Base-by-base conservation (phyloP, 2,888 invertebrate species). In the Mechanitis messenoides region DNA sequence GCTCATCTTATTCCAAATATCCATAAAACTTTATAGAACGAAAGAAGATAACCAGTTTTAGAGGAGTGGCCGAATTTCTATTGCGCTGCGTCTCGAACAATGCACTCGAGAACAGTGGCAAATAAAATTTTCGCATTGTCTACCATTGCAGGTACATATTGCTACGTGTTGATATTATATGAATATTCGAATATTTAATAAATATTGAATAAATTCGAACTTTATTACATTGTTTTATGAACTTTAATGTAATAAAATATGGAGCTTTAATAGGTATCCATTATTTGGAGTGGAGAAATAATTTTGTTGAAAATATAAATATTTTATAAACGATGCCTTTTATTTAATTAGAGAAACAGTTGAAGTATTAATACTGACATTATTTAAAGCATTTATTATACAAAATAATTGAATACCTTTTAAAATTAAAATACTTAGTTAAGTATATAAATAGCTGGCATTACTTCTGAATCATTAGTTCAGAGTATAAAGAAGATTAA, bases 101-200 rank as follows among this genome's bases (percentile, higher is more conserved):
- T 65, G 66, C 61, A 58, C 58, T 56, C 56, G 61, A 54, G 60
- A 65, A 66, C 66, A 68, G 59, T 58, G 69, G 69, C 70, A 74
- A 77, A 79, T 75, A 76, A 74, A 76, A 75, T 75, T 74, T 73
- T 71, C 72, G 64, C 71, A 68, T 73, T 72, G 68, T 70, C 70
- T 59, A 47, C 61, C 60, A 65, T 56, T 66, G 63, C 63, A 70
- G 68, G 65, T 70, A 64, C 59, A 69, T 68, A 69, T 63, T 68
- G 64, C 66, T 66, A 66, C 71, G 71, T 68, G 68, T 69, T 69
- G 72, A 69, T 71, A 69, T 71, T 73, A 57, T 57, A 55, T 55
- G 20, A 61, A 59, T 64, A 61, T 60, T 53, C 33, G 55, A 61
- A 9, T 42, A 42, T 42, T 53, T 46, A 31, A 45, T 61, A 56